Percentiles rank a stretch among this genome's conserved stretches.
phyloP scores from a whole-genome alignment of 2,888 invertebrate genomes.

The Andrena minutula region DNA sequence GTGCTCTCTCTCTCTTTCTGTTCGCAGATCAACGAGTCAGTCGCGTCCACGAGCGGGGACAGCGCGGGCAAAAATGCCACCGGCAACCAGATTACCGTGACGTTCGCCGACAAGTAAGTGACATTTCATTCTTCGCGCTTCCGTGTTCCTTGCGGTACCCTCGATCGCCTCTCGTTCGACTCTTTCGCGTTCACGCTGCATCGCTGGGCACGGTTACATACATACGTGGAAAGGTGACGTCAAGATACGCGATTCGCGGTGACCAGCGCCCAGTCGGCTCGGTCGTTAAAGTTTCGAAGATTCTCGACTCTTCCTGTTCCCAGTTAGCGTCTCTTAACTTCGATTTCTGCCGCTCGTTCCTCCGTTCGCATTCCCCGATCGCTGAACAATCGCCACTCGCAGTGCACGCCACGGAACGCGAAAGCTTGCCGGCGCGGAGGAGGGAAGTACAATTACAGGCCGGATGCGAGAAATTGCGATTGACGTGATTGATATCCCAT shows the following conservation, averaged over 20 bases:
- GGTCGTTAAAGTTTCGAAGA: too few species aligned
- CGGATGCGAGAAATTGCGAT: constrained; percentile 70
- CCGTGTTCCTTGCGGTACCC: background rate
- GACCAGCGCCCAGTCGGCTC: too few species aligned
- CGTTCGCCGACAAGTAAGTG: constrained; percentile 81
- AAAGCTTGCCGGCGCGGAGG: constrained; percentile 33
- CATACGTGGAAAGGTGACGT: too few species aligned
- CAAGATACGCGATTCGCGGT: too few species aligned
- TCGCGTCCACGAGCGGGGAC: constrained; percentile 85
- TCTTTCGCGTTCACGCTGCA: too few species aligned
- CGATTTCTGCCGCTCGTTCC: too few species aligned
- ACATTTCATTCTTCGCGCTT: constrained; percentile 27
- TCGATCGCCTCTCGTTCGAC: background rate
- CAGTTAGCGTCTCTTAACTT: too few species aligned
- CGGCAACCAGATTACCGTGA: constrained; percentile 83
- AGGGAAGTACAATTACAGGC: constrained; percentile 51
- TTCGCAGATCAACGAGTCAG: constrained; percentile 82
- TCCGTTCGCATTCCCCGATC: too few species aligned
- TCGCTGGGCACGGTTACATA: too few species aligned
- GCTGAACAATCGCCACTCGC: too few species aligned
- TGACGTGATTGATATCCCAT: constrained; percentile 66
- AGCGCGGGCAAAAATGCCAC: constrained; percentile 81
- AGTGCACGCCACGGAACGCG: constrained; percentile 20
- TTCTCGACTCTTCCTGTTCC: too few species aligned
- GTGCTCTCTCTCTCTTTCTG: constrained; percentile 8